Evolutionary conservation across 2,888 invertebrate genomes (phyloP), one percentile per base, ranked within the genome.

Genomic region (Drosophila paranaensis): DNA sequence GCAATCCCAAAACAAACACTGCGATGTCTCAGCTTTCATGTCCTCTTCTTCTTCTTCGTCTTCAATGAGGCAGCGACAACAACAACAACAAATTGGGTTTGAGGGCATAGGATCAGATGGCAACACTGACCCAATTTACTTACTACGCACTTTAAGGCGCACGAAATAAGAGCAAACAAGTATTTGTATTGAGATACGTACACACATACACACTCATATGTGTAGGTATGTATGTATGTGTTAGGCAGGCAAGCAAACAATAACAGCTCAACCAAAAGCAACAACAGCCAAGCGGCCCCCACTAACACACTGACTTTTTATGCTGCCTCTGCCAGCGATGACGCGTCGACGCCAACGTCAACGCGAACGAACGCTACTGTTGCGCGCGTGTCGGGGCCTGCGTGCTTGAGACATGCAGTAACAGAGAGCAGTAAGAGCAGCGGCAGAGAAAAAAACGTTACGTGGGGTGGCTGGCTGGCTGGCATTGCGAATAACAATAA

Each of bases 341-440:
- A 50, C 46, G 42, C 72, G 73, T 64, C 61, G 46, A 46, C 60
- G 63, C 42, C 45, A 48, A 25, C 46, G 63, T 30, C 48, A 55
- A 54, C 66, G 65, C 40, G 60, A 66, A 10, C 10, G 10, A 33
- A 13, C 58, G 73, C 58, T 65, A 74, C 70, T 80, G 77, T 72
- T 79, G 75, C 79, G 82, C 79, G 81, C 77, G 82, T 81, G 77
- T 82, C 81, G 81, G 82, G 81, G 81, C 81, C 81, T 80, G 79
- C 65, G 79, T 78, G 79, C 73, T 77, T 73, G 67, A 68, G 67
- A 79, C 66, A 63, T 77, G 74, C 71, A 76, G 73, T 74, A 81
- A 81, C 71, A 55, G 68, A 57, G 70, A 78, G 76, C 51, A 76
- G 67, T 60, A 66, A 65, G 61, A 75, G 71, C 71, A 79, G 53